Evolutionary conservation across 1,140 invertebrate genomes (phyloP), one percentile per base, ranked within the genome.

Genomic region (Cherax quadricarinatus): DNA sequence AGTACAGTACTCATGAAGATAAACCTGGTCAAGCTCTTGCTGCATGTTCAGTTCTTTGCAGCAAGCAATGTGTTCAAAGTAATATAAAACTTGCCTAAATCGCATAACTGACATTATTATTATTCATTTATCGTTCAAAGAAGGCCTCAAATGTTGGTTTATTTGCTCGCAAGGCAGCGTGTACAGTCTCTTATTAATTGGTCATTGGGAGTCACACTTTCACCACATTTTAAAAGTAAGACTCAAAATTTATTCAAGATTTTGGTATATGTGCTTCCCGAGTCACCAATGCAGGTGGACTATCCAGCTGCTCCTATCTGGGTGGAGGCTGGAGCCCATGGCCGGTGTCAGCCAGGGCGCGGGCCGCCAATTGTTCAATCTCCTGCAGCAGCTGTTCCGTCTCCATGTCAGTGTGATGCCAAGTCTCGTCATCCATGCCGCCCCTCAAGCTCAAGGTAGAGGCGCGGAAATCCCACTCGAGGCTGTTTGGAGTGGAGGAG

Each of bases 381-480:
- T 91, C 89, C n/a, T 91, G 75, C n/a, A 91, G 73, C 14, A 91
- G 83, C 75, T 91, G 89, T 75, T 91, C 89, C 18, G 89, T 91
- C 89, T 91, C 89, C 73, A 86, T 79, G 83, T 91, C 89, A 1
- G 89, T 80, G 83, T 85, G 83, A 18, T 85, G 82, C 89, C 89
- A 91, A 4, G 89, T 49, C n/a, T 85, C 82, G 10, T 86, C 89
- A 51, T 91, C 89, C 3, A n/a, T 49, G 49, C 60, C 82, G 53
- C 89, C 89, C 73, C 89, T 53, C 24, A 91, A 83, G 83, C 89
- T 91, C 24, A 91, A 75, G 3, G 89, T 91, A 3, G 89, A 91
- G 16, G 89, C 89, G 51, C 89, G 51, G 89, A 91, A 91, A 75
- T 91, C 89, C 89, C 89, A 91, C 89, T 91, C 89, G 57, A 91